These are phyloP conservation scores for Phaonia tiefii DNA, from an alignment of 2,888 invertebrate genomes.

Conservation along the genomic window DNA sequence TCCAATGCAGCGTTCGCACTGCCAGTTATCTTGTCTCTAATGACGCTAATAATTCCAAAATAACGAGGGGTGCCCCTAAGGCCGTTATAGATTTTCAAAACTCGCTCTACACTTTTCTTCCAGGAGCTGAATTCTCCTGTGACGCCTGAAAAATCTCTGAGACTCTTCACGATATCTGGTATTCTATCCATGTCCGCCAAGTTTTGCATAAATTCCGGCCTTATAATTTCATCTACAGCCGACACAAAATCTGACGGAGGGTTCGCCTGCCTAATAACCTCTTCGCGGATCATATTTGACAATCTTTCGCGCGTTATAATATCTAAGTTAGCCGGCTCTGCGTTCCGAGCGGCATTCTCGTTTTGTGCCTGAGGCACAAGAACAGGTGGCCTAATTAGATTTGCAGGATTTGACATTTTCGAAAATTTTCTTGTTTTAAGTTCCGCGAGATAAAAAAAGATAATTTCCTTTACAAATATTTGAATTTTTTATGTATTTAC, in stretches of 20 bases:
- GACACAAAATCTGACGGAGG: slow-evolving; percentile 1
- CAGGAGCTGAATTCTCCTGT: slow-evolving; percentile 37
- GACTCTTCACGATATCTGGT: slow-evolving; percentile 24
- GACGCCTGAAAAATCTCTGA: slow-evolving; percentile 41
- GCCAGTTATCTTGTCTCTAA: slow-evolving; percentile 24
- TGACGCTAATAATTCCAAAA: slow-evolving; percentile 16
- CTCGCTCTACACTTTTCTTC: slow-evolving; percentile 33
- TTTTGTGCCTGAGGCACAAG: no score
- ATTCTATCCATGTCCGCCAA: slow-evolving; percentile 33
- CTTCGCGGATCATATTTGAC: background rate
- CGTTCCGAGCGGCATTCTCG: no score
- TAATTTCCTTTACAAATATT: no score
- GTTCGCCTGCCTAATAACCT: slow-evolving; percentile 1
- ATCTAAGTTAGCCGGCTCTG: slow-evolving; percentile 1
- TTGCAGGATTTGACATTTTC: slow-evolving; percentile 42
- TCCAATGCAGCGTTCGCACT: slow-evolving; percentile 31
- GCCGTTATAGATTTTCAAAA: slow-evolving; percentile 10
- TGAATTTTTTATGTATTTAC: no score
- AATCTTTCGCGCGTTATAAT: background rate
- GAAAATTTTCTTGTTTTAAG: no score
- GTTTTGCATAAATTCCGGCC: background rate
- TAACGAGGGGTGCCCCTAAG: slow-evolving; percentile 9
- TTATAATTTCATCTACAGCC: slow-evolving; percentile 1
- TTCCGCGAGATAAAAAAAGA: no score
- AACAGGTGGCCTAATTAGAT: slow-evolving; percentile 34